phyloP scores from a whole-genome alignment of 2,113 vertebrate genomes.

The Castor canadensis region DNA sequence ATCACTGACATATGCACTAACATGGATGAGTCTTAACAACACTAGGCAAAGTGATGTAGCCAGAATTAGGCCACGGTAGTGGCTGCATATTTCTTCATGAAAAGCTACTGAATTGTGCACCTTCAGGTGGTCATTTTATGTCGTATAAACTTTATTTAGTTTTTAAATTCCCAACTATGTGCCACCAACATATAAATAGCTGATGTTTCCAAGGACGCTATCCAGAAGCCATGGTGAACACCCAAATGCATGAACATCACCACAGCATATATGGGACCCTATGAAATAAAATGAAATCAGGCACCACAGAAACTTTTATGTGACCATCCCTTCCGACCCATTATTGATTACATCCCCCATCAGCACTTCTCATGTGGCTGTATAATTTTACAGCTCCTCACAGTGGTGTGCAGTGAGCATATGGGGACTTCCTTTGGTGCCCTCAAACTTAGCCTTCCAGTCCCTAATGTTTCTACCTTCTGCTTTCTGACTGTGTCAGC shows the following conservation, averaged over 20 bases:
- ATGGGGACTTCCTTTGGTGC: neutral
- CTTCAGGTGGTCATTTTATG: neutral
- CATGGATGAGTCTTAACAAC: accelerated
- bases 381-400: neutral
- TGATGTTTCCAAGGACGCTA: neutral
- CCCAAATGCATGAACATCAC: neutral
- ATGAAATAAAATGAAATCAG: neutral
- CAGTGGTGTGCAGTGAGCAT: neutral
- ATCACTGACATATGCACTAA: accelerated
- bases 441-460: neutral
- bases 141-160: neutral
- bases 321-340: too few relatives aligned
- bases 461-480: neutral
- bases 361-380: neutral
- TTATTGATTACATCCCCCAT: too few relatives aligned
- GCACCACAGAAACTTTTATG: neutral
- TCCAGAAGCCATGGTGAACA: neutral
- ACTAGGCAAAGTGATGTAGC: neutral
- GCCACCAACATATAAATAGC: neutral
- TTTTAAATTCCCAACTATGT: neutral
- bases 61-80: too few relatives aligned
- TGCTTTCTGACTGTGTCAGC: neutral
- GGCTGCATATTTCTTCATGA: too few relatives aligned
- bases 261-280: neutral
- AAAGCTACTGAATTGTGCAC: neutral